A percentile compares a stretch with the other conserved stretches of the same genome.
Conservation (phyloP, 2,888 invertebrate genomes). For the Lasioglossum villosulum region DNA sequence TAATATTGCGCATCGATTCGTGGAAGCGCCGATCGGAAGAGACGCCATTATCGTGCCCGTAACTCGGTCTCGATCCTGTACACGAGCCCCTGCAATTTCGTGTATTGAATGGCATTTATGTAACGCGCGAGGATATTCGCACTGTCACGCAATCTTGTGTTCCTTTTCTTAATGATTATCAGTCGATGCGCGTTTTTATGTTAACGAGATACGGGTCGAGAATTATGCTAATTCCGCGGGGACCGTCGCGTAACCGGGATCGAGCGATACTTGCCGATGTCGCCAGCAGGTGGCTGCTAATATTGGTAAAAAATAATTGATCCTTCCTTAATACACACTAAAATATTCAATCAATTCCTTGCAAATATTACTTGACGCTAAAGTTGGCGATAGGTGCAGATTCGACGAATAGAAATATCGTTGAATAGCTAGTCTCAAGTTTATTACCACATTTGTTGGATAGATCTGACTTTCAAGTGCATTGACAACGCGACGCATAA, state of each 20-base stretch:
- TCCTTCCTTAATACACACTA: background rate
- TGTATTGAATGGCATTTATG: constrained; percentile 27
- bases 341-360: background rate
- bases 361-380: background rate
- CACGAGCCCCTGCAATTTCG: background rate
- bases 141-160: constrained; percentile 19
- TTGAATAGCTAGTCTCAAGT: background rate
- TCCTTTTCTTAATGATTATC: constrained; percentile 37
- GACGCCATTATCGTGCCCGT: background rate
- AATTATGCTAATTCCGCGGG: constrained; percentile 45
- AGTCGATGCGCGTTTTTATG: constrained; percentile 39
- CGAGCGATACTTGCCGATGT: background rate
- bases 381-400: background rate
- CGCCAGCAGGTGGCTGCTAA: background rate
- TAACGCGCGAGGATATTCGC: constrained; percentile 21
- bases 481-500: background rate
- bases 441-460: background rate
- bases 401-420: background rate
- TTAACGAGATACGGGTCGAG: constrained; percentile 27
- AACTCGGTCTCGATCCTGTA: background rate
- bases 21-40: background rate
- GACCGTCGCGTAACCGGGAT: background rate
- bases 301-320: background rate
- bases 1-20: background rate
- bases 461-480: background rate